Percentiles rank a stretch among this genome's conserved stretches.
These are phyloP conservation scores for Pygoscelis antarcticus DNA, from an alignment of 2,113 vertebrate species.

Conservation along the genomic window DNA sequence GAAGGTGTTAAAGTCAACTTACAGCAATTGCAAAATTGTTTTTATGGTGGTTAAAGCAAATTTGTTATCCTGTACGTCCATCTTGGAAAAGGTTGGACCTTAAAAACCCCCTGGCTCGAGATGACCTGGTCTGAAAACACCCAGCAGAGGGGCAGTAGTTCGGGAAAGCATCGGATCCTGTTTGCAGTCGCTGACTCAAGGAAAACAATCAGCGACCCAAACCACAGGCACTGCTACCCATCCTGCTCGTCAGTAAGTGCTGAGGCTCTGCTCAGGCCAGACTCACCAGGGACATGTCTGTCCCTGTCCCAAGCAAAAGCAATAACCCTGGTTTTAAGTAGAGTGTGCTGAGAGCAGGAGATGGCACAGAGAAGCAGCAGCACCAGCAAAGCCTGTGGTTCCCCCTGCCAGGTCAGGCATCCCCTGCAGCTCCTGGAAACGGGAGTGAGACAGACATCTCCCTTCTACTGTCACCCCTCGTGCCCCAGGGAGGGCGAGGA, in stretches of 20 bases:
- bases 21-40: rapidly evolving
- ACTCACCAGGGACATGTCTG: not conserved
- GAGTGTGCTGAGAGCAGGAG: not conserved
- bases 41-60: not conserved
- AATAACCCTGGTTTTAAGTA: not conserved
- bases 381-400: not conserved
- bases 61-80: not conserved
- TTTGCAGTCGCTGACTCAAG: too few relatives aligned
- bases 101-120: not conserved
- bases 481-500: rapidly evolving
- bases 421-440: not conserved
- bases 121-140: not conserved
- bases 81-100: not conserved
- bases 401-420: not conserved
- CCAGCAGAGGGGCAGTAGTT: too few relatives aligned
- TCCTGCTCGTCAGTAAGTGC: rapidly evolving
- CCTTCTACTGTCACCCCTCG: not conserved
- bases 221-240: rapidly evolving
- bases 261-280: not conserved
- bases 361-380: not conserved
- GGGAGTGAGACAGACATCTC: too few relatives aligned
- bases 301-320: not conserved
- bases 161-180: not conserved
- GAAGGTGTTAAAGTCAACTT: not conserved
- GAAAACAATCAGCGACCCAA: not conserved